A percentile compares a stretch with the other conserved stretches of the same genome.
These are phyloP conservation scores for Plumapathes pennacea DNA, from an alignment of 92 coral and sea anemone species.

Conservation along the genomic window DNA sequence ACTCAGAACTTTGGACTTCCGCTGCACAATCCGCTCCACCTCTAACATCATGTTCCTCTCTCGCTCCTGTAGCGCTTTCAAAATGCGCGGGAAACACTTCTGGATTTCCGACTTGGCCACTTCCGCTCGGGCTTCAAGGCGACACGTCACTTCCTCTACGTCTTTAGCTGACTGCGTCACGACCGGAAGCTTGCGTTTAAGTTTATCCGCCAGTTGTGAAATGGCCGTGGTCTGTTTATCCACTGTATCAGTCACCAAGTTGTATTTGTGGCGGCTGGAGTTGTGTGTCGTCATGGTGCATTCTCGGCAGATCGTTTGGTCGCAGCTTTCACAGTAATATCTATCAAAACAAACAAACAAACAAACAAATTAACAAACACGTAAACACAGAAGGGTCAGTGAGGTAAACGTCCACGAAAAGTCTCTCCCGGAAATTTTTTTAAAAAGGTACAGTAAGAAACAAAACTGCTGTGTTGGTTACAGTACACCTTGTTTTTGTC, in stretches of 20 bases:
- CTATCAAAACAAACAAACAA: conserved; percentile 37
- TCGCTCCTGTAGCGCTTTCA: conserved; percentile 88
- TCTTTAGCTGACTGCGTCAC: conserved; percentile 91
- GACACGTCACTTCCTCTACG: conserved; percentile 90
- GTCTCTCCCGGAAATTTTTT: no score
- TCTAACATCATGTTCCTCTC: conserved; percentile 89
- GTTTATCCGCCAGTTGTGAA: conserved; percentile 82
- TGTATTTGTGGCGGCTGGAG: conserved; percentile 92
- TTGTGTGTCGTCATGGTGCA: conserved; percentile 98
- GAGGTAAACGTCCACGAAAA: no score
- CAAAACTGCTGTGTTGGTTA: no score
- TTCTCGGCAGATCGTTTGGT: conserved; percentile 97
- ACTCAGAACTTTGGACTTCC: conserved; percentile 86
- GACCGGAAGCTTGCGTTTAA: conserved; percentile 84
- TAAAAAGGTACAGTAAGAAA: no score
- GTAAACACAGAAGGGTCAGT: no score
- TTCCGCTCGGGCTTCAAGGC: conserved; percentile 93
- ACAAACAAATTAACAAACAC: no score
- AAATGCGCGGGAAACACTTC: conserved; percentile 90
- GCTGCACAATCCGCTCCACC: conserved; percentile 79
- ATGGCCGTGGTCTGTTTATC: conserved; percentile 85
- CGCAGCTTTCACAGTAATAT: conserved; percentile 96
- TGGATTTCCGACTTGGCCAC: conserved; percentile 96
- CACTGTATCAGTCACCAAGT: conserved; percentile 89
- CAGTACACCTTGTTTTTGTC: no score